phyloP scores from a whole-genome alignment of 64 coral and sea anemone genomes.

The Pocillopora damicornis region DNA sequence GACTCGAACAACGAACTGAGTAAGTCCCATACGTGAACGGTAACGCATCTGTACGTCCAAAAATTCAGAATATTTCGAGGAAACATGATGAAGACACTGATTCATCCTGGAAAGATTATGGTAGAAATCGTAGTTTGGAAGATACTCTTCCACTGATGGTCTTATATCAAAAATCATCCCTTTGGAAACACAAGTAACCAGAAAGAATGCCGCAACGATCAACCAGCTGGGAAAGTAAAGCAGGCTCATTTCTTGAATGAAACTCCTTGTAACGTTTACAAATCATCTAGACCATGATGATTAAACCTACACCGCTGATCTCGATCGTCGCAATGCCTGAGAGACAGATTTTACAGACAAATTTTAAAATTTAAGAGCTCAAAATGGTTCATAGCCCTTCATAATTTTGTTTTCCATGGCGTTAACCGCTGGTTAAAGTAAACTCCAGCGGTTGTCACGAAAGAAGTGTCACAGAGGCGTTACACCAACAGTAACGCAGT shows the following conservation, averaged over 20 bases:
- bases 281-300: not conserved
- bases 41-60: slow-evolving; percentile 73
- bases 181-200: slow-evolving; percentile 21
- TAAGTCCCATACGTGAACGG: slow-evolving; percentile 72
- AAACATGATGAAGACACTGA: slow-evolving; percentile 62
- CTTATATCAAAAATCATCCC: slow-evolving; percentile 57
- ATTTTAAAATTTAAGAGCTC: not conserved
- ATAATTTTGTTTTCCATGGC: too few species aligned
- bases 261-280: not conserved
- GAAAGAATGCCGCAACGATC: not conserved
- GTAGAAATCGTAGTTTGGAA: slow-evolving; percentile 73
- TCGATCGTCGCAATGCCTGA: not conserved
- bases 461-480: not conserved
- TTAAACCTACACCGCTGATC: not conserved
- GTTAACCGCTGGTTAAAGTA: not conserved
- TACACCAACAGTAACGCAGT: not conserved
- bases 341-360: not conserved
- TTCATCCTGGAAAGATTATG: slow-evolving; percentile 80
- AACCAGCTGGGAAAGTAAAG: not conserved
- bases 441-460: not conserved
- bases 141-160: slow-evolving; percentile 52
- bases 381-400: not conserved
- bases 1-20: slow-evolving; percentile 77
- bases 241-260: slow-evolving; percentile 26
- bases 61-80: slow-evolving; percentile 57